A percentile compares a stretch with the other conserved stretches of the same genome.
phyloP scores from a whole-genome alignment of 2,888 invertebrate species.

The Malthinus seriepunctatus region DNA sequence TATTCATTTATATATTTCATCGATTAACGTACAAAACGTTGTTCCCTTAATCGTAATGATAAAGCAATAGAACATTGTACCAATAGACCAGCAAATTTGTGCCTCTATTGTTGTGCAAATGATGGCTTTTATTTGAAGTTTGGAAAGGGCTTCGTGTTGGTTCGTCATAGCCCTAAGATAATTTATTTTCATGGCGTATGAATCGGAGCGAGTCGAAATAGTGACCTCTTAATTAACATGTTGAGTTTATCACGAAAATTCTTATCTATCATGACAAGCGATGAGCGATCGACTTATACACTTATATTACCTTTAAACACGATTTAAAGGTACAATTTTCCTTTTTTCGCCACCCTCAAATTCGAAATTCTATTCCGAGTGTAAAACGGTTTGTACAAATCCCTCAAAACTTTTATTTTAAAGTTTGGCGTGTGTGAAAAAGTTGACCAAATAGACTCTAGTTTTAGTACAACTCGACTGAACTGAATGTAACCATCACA shows the following conservation, averaged over 20 bases:
- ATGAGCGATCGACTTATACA: conserved; percentile 40
- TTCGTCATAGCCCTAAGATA: conserved; percentile 48
- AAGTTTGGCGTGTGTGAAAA: no score
- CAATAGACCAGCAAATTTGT: conserved; percentile 50
- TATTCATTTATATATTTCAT: conserved; percentile 5
- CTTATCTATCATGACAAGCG: conserved; percentile 37
- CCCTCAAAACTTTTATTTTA: no score
- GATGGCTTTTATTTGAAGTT: conserved; percentile 51
- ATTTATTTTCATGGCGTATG: conserved; percentile 49
- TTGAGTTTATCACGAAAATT: conserved; percentile 39
- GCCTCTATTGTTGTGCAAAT: conserved; percentile 54
- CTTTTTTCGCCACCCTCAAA: no score
- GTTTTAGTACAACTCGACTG: no score
- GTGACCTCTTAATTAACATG: conserved; percentile 46
- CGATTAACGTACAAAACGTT: conserved; percentile 14
- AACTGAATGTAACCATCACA: no score
- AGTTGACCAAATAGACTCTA: no score
- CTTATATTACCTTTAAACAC: conserved; percentile 35
- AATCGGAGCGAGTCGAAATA: conserved; percentile 39
- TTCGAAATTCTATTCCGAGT: no score
- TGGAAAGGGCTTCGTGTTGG: conserved; percentile 48
- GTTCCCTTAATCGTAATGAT: conserved; percentile 23
- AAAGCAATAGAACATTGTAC: conserved; percentile 28
- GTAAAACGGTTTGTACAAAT: no score
- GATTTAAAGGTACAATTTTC: conserved; percentile 12